Evolutionary conservation across 2,888 invertebrate species (phyloP).

Genomic region (Morpho deidamia): DNA sequence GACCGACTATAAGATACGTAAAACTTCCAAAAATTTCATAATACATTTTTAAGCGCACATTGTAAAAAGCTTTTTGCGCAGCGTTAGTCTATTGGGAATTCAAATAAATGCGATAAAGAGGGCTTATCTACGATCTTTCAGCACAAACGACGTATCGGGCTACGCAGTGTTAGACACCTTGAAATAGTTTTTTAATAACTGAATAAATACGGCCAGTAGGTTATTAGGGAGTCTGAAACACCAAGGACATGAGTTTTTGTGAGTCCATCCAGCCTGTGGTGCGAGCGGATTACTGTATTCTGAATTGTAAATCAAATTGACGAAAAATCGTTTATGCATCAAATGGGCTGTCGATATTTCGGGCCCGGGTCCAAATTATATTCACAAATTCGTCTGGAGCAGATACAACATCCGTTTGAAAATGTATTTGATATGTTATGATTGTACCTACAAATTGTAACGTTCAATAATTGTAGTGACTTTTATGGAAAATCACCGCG

Average conservation of each 20-base stretch:
- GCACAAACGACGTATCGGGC: no score
- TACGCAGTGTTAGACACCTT: neutral
- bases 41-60: no score
- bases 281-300: constrained; percentile 37
- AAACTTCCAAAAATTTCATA: no score
- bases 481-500: neutral
- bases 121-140: no score
- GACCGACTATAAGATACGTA: no score
- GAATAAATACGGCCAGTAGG: constrained; percentile 48
- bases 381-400: constrained; percentile 48
- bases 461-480: neutral
- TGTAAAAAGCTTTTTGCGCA: no score
- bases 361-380: constrained; percentile 43
- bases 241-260: constrained; percentile 46
- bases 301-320: constrained; percentile 60
- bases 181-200: neutral
- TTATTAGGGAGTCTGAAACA: constrained; percentile 42
- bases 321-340: constrained; percentile 59
- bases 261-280: constrained; percentile 31
- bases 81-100: no score
- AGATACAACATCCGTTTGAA: constrained; percentile 31
- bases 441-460: neutral
- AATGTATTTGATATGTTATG: constrained; percentile 17
- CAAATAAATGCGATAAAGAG: no score
- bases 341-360: constrained; percentile 32